Conservation (phyloP, 2,113 vertebrate genomes). For the Sinocyclocheilus rhinocerous region DNA sequence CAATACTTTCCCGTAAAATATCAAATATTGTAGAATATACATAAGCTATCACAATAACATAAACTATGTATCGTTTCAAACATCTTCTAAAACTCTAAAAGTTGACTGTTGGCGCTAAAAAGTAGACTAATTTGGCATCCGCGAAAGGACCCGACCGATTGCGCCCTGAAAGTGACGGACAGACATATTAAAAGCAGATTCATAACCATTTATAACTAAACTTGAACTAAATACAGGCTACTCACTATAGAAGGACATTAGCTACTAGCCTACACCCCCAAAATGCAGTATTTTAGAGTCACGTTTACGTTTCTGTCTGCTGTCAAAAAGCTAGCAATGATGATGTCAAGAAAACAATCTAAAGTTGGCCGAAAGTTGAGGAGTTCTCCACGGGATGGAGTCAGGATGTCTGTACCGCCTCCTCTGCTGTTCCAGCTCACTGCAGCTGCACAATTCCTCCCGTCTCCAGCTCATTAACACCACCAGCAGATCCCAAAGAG, state of each 20-base stretch:
- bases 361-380: constrained; percentile 77
- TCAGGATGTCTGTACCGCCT: constrained; percentile 83
- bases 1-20: neutral
- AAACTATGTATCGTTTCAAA: neutral
- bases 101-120: neutral
- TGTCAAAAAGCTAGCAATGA: constrained; percentile 77
- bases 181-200: neutral
- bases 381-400: constrained; percentile 84
- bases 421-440: constrained; percentile 78
- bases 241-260: neutral
- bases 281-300: neutral
- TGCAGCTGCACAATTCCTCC: constrained; percentile 78
- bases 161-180: neutral
- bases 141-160: neutral
- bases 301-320: constrained; percentile 70
- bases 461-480: constrained; percentile 74
- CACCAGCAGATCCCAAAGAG: neutral
- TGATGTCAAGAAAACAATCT: constrained; percentile 82
- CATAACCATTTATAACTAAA: too few species aligned
- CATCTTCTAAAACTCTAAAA: neutral
- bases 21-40: neutral
- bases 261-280: neutral
- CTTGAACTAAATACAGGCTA: neutral
- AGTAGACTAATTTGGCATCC: neutral
- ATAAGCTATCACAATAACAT: neutral